Percentiles rank a stretch among this genome's conserved stretches.
These are phyloP conservation scores for Hydrotaea diabolus DNA, from an alignment of 2,888 invertebrate genomes.

Conservation along the genomic window DNA sequence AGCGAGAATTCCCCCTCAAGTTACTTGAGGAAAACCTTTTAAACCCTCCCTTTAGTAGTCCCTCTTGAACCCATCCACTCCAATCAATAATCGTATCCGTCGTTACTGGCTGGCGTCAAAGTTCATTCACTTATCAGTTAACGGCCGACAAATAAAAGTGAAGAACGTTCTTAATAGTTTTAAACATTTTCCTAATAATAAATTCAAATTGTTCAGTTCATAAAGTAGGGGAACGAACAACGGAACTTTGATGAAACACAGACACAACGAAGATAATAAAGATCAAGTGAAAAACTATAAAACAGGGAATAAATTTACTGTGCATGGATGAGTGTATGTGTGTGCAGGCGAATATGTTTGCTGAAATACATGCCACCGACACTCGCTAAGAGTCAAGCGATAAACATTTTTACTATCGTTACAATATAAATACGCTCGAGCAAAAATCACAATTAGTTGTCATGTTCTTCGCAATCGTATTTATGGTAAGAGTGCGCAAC, in stretches of 20 bases:
- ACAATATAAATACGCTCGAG: slow-evolving; percentile 3
- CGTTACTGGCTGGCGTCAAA: not conserved
- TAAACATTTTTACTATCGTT: not conserved
- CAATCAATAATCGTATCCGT: not conserved
- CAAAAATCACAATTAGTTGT: not conserved
- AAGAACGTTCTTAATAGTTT: not conserved
- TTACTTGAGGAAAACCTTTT: not conserved
- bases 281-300: slow-evolving; percentile 40
- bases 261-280: slow-evolving; percentile 2
- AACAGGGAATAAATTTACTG: slow-evolving; percentile 13
- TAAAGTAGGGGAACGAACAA: not conserved
- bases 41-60: not conserved
- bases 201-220: not conserved
- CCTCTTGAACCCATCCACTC: not conserved
- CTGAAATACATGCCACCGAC: not conserved
- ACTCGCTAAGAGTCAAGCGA: not conserved
- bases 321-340: not conserved
- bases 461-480: no score
- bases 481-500: no score
- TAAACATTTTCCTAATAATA: slow-evolving; percentile 3
- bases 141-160: slow-evolving; percentile 1
- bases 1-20: no score
- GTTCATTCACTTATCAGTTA: slow-evolving; percentile 8
- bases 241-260: slow-evolving; percentile 15
- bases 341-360: not conserved